These are phyloP conservation scores for Plagiodera versicolora DNA, from an alignment of 2,888 invertebrate species.

Conservation along the genomic window DNA sequence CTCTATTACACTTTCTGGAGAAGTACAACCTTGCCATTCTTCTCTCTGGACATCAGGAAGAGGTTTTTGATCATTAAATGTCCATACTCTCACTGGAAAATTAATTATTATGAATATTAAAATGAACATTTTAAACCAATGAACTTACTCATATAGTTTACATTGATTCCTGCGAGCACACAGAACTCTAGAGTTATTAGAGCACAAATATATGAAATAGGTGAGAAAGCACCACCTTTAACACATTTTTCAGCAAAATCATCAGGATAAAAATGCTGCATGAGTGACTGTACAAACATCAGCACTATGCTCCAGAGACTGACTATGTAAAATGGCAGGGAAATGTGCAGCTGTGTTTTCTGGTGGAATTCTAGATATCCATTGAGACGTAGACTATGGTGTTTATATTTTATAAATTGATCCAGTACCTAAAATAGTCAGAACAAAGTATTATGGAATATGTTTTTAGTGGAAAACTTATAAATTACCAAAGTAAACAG, in stretches of 20 bases:
- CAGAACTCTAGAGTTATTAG: slow-evolving; percentile 58
- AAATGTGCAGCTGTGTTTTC: slow-evolving; percentile 61
- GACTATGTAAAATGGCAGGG: slow-evolving; percentile 64
- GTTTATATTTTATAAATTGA: slow-evolving; percentile 61
- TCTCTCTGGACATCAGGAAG: slow-evolving; percentile 68
- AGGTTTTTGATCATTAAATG: slow-evolving; percentile 62
- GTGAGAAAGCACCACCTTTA: slow-evolving; percentile 57
- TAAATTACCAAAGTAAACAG: slow-evolving; percentile 59
- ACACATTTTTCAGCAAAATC: slow-evolving; percentile 59
- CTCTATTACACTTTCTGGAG: slow-evolving; percentile 57
- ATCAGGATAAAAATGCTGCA: slow-evolving; percentile 61
- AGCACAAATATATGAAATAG: slow-evolving; percentile 62
- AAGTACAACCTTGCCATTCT: slow-evolving; percentile 59
- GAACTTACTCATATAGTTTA: slow-evolving; percentile 59
- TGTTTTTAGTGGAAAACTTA: not conserved
- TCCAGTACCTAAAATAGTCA: slow-evolving; percentile 58
- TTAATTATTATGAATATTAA: too few relatives aligned
- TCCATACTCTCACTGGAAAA: slow-evolving; percentile 61
- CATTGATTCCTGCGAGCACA: slow-evolving; percentile 57
- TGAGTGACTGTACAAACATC: slow-evolving; percentile 59
- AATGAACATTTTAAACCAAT: too few relatives aligned
- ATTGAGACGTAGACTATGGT: slow-evolving; percentile 63
- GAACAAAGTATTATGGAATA: not conserved
- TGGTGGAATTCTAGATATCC: slow-evolving; percentile 72
- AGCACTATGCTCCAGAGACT: slow-evolving; percentile 65